Base-by-base conservation (phyloP, 2,113 vertebrate species). In the Daphoenositta chrysoptera region DNA sequence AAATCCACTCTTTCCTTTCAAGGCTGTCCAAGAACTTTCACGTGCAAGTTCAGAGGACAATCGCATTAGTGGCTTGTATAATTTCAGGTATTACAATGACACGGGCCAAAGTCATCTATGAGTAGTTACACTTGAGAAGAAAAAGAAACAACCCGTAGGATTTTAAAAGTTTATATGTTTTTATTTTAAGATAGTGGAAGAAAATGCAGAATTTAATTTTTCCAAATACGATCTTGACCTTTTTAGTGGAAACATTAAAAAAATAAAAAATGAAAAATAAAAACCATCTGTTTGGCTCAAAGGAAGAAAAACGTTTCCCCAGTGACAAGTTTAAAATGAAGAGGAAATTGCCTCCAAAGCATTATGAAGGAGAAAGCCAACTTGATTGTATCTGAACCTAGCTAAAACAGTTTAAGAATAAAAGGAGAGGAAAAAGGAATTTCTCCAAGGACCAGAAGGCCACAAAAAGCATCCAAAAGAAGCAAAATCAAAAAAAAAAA, bases 231-330 rank as follows among this genome's bases (percentile, higher is more conserved):
- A 94, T 91, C 72, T 91, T 96, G 87, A 97, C 48, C 72, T 95
- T 87, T 77, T 92, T 73, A 93, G 83, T 83, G n/a, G 45, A 93
- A 93, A 71, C 24, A 40, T 0, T 69, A 7, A 66, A 60, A 94
- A 83, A 56, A 86, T 6, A 53, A 83, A 94, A 92, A 97, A 82
- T 26, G 10, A 78, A 94, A 96, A 98, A 96, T 84, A 85, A 87
- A 97, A 97, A 94, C 35, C 97, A 98, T 89, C 96, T 98, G 97
- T 97, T 98, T 98, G 97, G 97, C 97, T 95, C 79, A 87, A 71
- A 96, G 60, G 50, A 97, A 95, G 56, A 87, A 95, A 95, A 97
- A 97, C 12, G 3, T 87, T 97, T 98, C 97, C 93, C 97, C 26
- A 50, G 60, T 96, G 97, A 97, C 91, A 98, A 96, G 97, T 98